Base-by-base conservation (phyloP, 2,797 vertebrate genomes). In the Gila robusta region DNA sequence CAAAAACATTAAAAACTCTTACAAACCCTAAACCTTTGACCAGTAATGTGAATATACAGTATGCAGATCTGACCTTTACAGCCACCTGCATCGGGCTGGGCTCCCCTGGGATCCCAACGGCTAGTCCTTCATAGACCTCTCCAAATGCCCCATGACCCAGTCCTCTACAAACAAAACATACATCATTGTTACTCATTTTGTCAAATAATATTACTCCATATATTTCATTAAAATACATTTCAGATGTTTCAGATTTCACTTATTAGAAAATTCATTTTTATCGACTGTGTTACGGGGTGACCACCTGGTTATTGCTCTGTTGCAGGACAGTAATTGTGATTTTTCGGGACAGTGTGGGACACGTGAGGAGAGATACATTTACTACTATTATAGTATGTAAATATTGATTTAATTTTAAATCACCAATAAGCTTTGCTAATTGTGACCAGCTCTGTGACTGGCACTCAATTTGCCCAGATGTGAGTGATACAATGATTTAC, bases 71-170 rank as follows among this genome's bases (percentile, higher is more conserved):
- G 94, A 99, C 98, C 97, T 99, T 99, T 66, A 99, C 98, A 49
- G 98, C 98, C 90, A 99, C 98, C 89, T 99, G 98, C 91, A 99
- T 96, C 56, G 98, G 98, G 90, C 96, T 97, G 0, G 96, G 96
- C 91, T 99, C 98, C 0, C 94, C 97, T 86, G 98, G 96, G 88
- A 96, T 97, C 77, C 97, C 97, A 86, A 97, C 94, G 32, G 98
- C 98, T 92, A 98, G 96, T 64, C 98, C 98, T 95, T 99, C 98
- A 88, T 99, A 99, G 72, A 99, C 98, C 90, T 99, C 98, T 87
- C 98, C 98, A 85, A 99, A 99, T 0, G 98, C 98, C 21, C 98
- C 98, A 11, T 99, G 98, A 85, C 98, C 98, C 90, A 99, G 95
- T 90, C 98, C 98, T 95, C 98, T 99, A 72, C 64, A 88, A 39